Conservation (phyloP, 2,888 invertebrate species). For the Taenaris catops region DNA sequence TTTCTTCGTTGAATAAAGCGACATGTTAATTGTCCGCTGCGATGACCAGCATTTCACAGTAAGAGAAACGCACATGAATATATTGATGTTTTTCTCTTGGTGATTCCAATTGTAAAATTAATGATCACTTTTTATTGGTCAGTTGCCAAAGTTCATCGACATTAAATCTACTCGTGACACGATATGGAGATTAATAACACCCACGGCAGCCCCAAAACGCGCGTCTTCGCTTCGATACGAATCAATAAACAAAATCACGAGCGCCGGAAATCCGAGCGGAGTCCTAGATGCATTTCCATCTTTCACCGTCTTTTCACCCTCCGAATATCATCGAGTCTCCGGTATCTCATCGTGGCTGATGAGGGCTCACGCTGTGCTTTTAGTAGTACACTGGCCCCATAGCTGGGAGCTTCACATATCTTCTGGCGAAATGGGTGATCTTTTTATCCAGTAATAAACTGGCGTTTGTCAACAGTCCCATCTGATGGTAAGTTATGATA, state of each 20-base stretch:
- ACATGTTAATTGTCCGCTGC: too few relatives aligned
- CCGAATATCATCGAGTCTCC: constrained; percentile 72
- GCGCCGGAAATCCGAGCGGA: constrained; percentile 76
- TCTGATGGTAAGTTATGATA: too few relatives aligned
- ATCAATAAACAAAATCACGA: constrained; percentile 78
- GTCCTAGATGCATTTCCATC: constrained; percentile 78
- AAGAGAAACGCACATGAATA: too few relatives aligned
- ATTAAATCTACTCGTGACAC: constrained; percentile 57
- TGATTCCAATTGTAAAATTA: constrained; percentile 28
- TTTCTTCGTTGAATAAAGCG: too few relatives aligned
- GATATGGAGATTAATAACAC: constrained; percentile 66
- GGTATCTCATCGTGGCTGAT: too few relatives aligned
- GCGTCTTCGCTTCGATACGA: constrained; percentile 52
- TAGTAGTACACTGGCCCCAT: too few relatives aligned
- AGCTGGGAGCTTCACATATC: too few relatives aligned
- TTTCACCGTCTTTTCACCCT: constrained; percentile 76
- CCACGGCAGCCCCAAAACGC: constrained; percentile 40
- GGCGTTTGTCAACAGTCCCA: too few relatives aligned
- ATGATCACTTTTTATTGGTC: constrained; percentile 49
- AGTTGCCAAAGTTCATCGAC: constrained; percentile 38
- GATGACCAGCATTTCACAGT: too few relatives aligned
- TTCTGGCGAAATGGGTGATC: too few relatives aligned
- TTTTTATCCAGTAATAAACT: too few relatives aligned
- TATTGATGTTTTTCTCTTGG: background rate
- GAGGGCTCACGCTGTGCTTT: too few relatives aligned